Conservation (phyloP, 2,797 vertebrate species). For the Eospalax fontanierii region DNA sequence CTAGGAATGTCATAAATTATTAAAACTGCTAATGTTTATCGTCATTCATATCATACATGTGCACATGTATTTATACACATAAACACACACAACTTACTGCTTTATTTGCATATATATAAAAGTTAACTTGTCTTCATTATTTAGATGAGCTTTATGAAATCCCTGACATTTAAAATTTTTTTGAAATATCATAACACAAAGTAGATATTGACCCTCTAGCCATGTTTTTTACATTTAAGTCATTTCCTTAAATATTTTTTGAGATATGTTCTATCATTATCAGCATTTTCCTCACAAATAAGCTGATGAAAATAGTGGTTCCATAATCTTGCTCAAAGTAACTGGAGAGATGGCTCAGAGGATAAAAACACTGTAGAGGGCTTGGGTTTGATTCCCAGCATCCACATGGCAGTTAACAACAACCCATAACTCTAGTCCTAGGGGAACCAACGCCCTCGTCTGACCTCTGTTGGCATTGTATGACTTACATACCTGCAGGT, state of each 20-base stretch:
- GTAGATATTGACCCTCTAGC: background rate
- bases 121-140: constrained; percentile 7
- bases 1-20: background rate
- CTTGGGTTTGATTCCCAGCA: too few species aligned
- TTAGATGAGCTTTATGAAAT: background rate
- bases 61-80: background rate
- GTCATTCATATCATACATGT: background rate
- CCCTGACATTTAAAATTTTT: background rate
- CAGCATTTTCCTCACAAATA: constrained; percentile 10
- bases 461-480: too few species aligned
- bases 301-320: background rate
- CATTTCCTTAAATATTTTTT: background rate
- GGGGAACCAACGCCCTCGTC: too few species aligned
- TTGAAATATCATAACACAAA: background rate
- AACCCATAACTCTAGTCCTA: too few species aligned
- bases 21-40: background rate
- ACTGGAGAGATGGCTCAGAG: too few species aligned
- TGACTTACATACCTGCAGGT: too few species aligned
- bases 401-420: too few species aligned
- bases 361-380: too few species aligned
- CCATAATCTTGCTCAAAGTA: background rate
- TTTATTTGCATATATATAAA: constrained; percentile 19
- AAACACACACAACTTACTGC: background rate
- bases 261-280: background rate
- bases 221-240: background rate